phyloP scores from a whole-genome alignment of 2,113 vertebrate genomes.

The Gobio gobio region DNA sequence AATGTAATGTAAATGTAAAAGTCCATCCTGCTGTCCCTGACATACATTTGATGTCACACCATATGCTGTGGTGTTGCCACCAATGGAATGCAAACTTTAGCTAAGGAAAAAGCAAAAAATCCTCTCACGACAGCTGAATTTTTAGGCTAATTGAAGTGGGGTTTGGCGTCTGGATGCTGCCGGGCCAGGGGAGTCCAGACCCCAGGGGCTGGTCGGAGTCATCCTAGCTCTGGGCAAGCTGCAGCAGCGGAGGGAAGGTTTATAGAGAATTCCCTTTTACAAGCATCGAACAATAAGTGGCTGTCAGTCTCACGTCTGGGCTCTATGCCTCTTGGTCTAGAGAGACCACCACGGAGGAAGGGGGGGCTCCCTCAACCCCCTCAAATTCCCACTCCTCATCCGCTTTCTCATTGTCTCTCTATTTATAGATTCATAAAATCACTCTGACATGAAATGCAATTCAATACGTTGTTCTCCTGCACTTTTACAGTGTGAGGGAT shows the following conservation, averaged over 20 bases:
- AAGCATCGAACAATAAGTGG: conserved; percentile 63
- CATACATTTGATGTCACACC: background rate
- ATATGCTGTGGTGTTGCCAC: background rate
- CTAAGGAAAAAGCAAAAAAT: conserved; percentile 1
- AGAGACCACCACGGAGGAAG: conserved; percentile 47
- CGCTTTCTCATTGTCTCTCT: conserved; percentile 54
- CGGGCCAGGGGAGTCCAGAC: conserved; percentile 47
- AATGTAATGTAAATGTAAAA: too few relatives aligned
- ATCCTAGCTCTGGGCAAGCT: conserved; percentile 41
- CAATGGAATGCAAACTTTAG: conserved; percentile 1
- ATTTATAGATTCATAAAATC: conserved; percentile 61
- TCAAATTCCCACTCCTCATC: conserved; percentile 39
- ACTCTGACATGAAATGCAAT: conserved; percentile 61
- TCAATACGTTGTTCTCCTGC: conserved; percentile 55
- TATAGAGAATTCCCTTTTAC: conserved; percentile 55
- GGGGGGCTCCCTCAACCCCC: conserved; percentile 22
- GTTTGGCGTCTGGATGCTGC: conserved; percentile 57
- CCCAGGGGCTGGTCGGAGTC: conserved; percentile 53
- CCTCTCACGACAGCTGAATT: conserved; percentile 7
- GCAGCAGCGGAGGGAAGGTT: conserved; percentile 41
- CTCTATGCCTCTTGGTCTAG: conserved; percentile 45
- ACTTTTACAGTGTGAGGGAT: conserved; percentile 55
- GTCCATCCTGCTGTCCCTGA: background rate
- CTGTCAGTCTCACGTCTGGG: conserved; percentile 56
- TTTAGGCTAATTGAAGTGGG: conserved; percentile 55